phyloP scores from a whole-genome alignment of 2,888 invertebrate genomes.

The Andricus curvator region DNA sequence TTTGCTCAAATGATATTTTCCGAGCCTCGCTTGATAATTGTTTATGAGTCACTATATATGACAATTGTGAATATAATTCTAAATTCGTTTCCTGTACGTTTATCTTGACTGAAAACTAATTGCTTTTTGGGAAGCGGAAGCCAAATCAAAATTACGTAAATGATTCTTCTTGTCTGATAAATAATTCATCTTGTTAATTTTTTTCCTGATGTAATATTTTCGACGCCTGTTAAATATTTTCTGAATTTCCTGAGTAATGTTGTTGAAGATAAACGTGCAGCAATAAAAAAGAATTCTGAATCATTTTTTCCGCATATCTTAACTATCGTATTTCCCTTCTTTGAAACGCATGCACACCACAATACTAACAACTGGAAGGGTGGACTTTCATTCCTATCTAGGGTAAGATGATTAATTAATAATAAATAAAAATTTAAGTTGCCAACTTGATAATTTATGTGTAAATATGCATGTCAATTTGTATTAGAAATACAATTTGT shows the following conservation, averaged over 20 bases:
- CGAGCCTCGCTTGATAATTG: background rate
- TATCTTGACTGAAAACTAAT: background rate
- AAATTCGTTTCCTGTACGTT: background rate
- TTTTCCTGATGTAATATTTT: background rate
- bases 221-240: background rate
- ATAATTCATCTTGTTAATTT: background rate
- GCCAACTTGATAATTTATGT: conserved; percentile 26
- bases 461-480: conserved; percentile 8
- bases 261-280: background rate
- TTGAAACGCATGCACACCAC: conserved; percentile 72
- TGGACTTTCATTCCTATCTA: conserved; percentile 75
- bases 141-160: background rate
- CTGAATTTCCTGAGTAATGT: background rate
- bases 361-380: conserved; percentile 76
- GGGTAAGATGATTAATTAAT: conserved; percentile 67
- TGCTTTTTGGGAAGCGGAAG: background rate
- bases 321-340: conserved; percentile 65
- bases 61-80: background rate
- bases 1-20: background rate
- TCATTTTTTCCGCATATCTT: conserved; percentile 18
- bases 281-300: background rate
- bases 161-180: background rate
- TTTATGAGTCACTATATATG: background rate
- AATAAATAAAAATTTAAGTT: background rate
- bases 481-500: background rate